Conservation (phyloP, 2,113 vertebrate genomes). For the Neotoma lepida region DNA sequence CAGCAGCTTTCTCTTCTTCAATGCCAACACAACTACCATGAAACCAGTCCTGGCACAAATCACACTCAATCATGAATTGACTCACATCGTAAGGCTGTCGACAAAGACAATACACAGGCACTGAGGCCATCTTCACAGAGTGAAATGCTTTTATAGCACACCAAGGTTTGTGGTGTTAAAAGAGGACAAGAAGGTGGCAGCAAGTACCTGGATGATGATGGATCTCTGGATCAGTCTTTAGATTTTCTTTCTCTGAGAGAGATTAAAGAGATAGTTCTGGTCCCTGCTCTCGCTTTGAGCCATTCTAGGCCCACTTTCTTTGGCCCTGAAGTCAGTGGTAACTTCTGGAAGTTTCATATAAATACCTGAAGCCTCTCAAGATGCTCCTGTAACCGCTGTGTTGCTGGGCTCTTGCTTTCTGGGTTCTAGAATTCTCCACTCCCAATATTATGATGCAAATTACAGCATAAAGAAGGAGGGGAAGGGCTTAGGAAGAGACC, state of each 20-base stretch:
- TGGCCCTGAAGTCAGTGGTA: slow-evolving; percentile 20
- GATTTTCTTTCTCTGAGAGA: slow-evolving; percentile 63
- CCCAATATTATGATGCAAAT: slow-evolving; percentile 57
- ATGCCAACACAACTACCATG: slow-evolving; percentile 95
- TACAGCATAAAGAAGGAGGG: neutral
- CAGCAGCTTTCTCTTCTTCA: slow-evolving; percentile 92
- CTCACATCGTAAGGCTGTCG: slow-evolving; percentile 95
- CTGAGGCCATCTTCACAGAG: slow-evolving; percentile 88
- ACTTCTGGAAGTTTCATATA: slow-evolving; percentile 55
- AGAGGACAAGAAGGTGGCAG: neutral
- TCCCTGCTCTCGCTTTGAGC: neutral
- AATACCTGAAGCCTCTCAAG: slow-evolving; percentile 52
- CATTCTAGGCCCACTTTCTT: neutral
- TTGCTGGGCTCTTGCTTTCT: neutral
- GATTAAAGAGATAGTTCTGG: slow-evolving; percentile 39
- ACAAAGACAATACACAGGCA: slow-evolving; percentile 94
- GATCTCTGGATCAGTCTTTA: slow-evolving; percentile 5
- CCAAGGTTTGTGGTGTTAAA: slow-evolving; percentile 43
- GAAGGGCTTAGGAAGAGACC: neutral
- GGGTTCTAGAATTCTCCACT: slow-evolving; percentile 19
- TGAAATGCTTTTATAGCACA: neutral
- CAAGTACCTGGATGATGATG: neutral
- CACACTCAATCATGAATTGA: slow-evolving; percentile 96
- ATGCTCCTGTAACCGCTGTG: slow-evolving; percentile 21
- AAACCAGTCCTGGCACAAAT: slow-evolving; percentile 75